Base-by-base conservation (phyloP, 2,797 vertebrate genomes). In the Microchirus variegatus region DNA sequence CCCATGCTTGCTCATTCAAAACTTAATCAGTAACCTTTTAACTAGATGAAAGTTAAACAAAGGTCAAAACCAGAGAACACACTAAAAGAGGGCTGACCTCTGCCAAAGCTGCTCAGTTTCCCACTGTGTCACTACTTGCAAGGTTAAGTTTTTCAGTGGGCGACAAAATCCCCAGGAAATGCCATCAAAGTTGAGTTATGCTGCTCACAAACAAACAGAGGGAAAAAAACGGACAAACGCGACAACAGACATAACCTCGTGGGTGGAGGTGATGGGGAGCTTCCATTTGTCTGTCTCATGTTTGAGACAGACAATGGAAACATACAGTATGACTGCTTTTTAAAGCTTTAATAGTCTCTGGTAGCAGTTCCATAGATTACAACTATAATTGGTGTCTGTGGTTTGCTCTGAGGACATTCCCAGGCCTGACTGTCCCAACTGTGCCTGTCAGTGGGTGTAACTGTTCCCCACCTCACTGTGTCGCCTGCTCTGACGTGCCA, bases 381-480 rank as follows among this genome's bases (percentile, higher is more conserved):
- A 75, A 55, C 63, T 67, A 54, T 68, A 81, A 80, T 70, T 76
- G 63, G 53, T 53, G 52, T 41, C 6, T 1, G 60, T 75, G 79
- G 83, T 86, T 81, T 81, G 57, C 67, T 83, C 76, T 81, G 69
- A 79, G 75, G 65, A 81, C 69, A 71, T 88, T 82, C 74, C 74
- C 85, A 83, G 55, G 78, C 62, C 53, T 45, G 54, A 71, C 63
- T 70, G 67, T 81, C 78, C 70, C 67, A 40, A 76, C 80, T 62
- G 53, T 59, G 71, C 80, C 70, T 87, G 72, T 82, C 59, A 68
- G 47, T 85, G 84, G 83, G 86, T 84, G 83, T 86, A 89, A 89
- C 85, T 71, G 69, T 69, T 87, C 78, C 57, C 83, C 81, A 84
- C 83, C 87, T 83, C 83, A 55, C 49, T 50, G 47, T 70, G 75